Evolutionary conservation across 2,113 vertebrate species (phyloP), one percentile per base, ranked within the genome.

Genomic region (Pangasianodon gigas): DNA sequence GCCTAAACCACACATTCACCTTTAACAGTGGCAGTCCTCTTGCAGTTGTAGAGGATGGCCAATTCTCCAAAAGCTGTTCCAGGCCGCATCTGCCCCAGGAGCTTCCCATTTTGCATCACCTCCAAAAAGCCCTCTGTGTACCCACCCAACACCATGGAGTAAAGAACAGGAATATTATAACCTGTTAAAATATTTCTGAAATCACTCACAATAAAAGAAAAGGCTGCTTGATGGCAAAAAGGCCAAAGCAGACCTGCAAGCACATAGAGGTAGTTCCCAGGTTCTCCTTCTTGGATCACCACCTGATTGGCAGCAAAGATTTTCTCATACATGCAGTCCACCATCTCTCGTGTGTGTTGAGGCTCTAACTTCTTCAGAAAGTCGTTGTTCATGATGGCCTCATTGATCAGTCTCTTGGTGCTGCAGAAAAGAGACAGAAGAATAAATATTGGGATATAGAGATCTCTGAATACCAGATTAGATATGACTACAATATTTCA

Each of bases 11-110:
- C 19, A 65, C 37, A 44, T 91, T 93, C 89, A 97, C 96, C 96
- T 95, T 95, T 96, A 14, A 97, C 95, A 0, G 95, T 96, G 24
- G 96, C 96, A n/a, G 96, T 97, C 91, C 96, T 95, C 87, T 96
- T 96, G 87, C 96, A 97, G 93, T 97, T 97, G 93, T 97, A 97
- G 19, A 97, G 92, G 21, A 97, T 96, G 44, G 96, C 96, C 90
- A 97, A 90, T 92, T 97, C 96, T 81, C 96, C 96, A 74, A 97
- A 97, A 0, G 95, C 96, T 8, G 96, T 96, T 8, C 96, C 96
- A n/a, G 96, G 95, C 67, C 65, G 93, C 95, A 97, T 96, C 89
- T 96, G 94, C 19, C 96, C 95, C 54, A 97, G 91, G 44, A 95
- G 90, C 86, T 95, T 96, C 26, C 95, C 95, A 79, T 94, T 96